These are phyloP conservation scores for Myioborus melanocephalus DNA, from an alignment of 2,797 vertebrate species.

Conservation along the genomic window DNA sequence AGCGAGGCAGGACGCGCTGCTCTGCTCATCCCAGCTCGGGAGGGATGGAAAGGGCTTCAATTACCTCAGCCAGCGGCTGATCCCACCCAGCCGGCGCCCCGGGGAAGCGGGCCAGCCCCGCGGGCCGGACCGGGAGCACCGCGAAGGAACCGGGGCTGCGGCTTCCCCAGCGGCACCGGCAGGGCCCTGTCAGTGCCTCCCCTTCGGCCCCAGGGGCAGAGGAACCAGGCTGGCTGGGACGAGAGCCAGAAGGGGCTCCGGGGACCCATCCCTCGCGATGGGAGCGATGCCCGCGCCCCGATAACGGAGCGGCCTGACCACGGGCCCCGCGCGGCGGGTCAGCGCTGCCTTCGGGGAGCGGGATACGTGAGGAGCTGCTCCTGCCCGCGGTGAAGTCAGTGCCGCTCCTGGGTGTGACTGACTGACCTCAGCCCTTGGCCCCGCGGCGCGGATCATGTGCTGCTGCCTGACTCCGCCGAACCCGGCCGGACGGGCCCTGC, in stretches of 20 bases:
- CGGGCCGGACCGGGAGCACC: not conserved
- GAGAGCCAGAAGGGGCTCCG: not conserved
- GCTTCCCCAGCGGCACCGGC: not conserved
- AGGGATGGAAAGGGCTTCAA: not conserved
- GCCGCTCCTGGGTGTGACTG: conserved; percentile 60
- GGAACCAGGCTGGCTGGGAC: not conserved
- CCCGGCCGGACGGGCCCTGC: conserved; percentile 22
- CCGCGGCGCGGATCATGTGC: conserved; percentile 53
- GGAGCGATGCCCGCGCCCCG: not conserved
- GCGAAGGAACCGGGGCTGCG: accelerated
- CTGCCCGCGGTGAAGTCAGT: conserved; percentile 61
- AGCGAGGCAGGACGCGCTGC: not conserved
- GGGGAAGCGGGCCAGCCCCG: not conserved
- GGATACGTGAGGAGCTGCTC: conserved; percentile 56
- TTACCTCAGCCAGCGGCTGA: conserved; percentile 30
- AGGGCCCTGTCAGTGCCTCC: not conserved
- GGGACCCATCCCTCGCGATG: not conserved
- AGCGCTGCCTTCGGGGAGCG: conserved; percentile 36
- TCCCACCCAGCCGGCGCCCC: conserved; percentile 30
- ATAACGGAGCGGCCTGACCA: conserved; percentile 11
- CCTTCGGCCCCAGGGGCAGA: not conserved
- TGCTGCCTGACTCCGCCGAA: not conserved
- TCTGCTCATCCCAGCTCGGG: not conserved
- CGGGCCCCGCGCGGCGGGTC: not conserved
- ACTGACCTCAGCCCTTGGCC: conserved; percentile 64